These are phyloP conservation scores for Lagopus muta DNA, from an alignment of 2,113 vertebrate genomes.

Conservation along the genomic window DNA sequence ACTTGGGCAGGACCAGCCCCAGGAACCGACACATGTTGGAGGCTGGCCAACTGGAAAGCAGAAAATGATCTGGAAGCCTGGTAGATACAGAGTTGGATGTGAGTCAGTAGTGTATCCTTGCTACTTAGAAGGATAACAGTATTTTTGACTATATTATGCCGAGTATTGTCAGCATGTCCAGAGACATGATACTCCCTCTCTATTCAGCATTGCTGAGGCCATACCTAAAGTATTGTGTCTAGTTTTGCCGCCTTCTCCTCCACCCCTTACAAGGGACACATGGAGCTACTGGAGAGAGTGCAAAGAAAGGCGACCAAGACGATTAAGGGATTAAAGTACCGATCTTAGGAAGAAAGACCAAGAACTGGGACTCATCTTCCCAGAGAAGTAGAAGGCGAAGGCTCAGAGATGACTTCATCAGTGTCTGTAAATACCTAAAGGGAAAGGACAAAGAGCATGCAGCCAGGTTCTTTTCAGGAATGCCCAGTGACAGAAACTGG, in stretches of 20 bases:
- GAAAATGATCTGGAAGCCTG: background rate
- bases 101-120: background rate
- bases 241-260: background rate
- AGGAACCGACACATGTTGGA: background rate
- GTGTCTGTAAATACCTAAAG: too few species aligned
- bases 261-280: background rate
- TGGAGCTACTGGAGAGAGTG: background rate
- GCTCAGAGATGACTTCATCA: background rate
- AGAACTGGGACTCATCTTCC: background rate
- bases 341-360: background rate
- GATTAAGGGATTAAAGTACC: background rate
- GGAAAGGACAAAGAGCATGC: too few species aligned
- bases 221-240: background rate
- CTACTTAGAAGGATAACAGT: background rate
- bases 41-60: background rate
- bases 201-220: background rate
- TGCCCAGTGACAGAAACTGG: too few species aligned
- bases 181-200: too few species aligned
- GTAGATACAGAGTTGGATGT: background rate
- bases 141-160: background rate
- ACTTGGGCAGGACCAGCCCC: background rate
- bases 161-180: background rate
- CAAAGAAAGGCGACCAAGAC: background rate
- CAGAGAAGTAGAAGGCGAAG: background rate
- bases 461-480: too few species aligned